Evolutionary conservation across 1,140 invertebrate genomes (phyloP), one percentile per base, ranked within the genome.

Genomic region (Pogonognathellus flavescens): DNA sequence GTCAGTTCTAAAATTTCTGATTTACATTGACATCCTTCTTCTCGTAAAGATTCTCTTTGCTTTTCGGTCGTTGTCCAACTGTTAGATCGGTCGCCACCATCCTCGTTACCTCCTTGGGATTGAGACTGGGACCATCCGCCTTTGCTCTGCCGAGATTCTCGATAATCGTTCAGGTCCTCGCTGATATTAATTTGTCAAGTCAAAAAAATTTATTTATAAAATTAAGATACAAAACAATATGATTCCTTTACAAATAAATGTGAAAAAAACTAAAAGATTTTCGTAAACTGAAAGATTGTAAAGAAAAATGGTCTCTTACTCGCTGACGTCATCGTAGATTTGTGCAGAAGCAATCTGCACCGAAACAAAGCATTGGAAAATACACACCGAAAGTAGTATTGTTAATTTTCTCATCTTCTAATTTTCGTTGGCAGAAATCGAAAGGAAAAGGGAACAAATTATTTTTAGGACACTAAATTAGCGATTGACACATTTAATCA

Each of bases 131-230:
- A 70, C 22, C 10, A 20, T 49, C 70, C 66, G 6, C 5, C 41
- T n/a, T 76, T 76, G 16, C 14, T 76, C 14, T 76, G 70, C n/a
- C 70, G 70, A 76, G 70, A 31, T 49, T 76, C 70, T 18, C 70
- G 13, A 49, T 76, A 76, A n/a, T n/a, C n/a, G n/a, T n/a, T n/a
- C n/a, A n/a, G n/a, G n/a, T n/a, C n/a, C n/a, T n/a, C n/a, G n/a
- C n/a, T n/a, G n/a, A n/a, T n/a, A n/a, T n/a, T n/a, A n/a, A n/a
- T n/a, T n/a, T n/a, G n/a, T n/a, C n/a, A n/a, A n/a, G n/a, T n/a
- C n/a, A n/a, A n/a, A n/a, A n/a, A n/a, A n/a, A n/a, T n/a, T n/a
- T n/a, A n/a, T n/a, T n/a, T n/a, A n/a, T n/a, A n/a, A n/a, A n/a
- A n/a, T n/a, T n/a, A n/a, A n/a, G n/a, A n/a, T n/a, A n/a, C n/a